Evolutionary conservation across 2,113 vertebrate species (phyloP).

Genomic region (Ibidorhyncha struthersii): DNA sequence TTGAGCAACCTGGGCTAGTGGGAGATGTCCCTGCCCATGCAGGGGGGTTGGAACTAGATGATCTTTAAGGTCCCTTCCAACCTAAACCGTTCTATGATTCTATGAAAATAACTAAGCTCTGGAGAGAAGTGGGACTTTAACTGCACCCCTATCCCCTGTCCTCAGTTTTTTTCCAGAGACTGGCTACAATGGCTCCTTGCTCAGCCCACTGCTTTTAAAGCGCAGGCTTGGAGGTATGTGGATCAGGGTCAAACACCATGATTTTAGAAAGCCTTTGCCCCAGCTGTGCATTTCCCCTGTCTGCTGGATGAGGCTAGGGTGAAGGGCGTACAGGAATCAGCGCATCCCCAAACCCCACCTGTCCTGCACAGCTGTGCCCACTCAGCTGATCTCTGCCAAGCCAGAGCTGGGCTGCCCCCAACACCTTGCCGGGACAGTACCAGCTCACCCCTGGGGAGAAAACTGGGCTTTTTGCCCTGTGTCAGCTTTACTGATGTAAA

Average conservation of each 20-base stretch:
- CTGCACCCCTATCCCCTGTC: not conserved
- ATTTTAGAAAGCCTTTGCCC: not conserved
- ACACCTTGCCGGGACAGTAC: not conserved
- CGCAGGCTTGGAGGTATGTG: not conserved
- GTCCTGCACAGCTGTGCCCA: not conserved
- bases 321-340: not conserved
- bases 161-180: not conserved
- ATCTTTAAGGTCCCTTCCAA: too few relatives aligned
- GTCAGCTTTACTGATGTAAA: conserved; percentile 18
- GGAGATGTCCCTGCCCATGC: too few relatives aligned
- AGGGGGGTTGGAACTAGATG: too few relatives aligned
- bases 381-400: not conserved
- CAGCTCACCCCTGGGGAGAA: not conserved
- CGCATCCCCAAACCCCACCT: not conserved
- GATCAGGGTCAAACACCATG: not conserved
- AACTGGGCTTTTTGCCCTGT: conserved; percentile 8
- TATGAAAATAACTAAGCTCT: not conserved
- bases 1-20: too few relatives aligned
- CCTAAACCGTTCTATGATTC: too few relatives aligned
- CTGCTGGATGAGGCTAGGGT: not conserved
- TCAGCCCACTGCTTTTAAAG: not conserved
- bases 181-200: not conserved
- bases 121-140: not conserved
- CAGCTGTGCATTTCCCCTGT: not conserved
- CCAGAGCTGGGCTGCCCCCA: not conserved